Evolutionary conservation across 2,797 vertebrate species (phyloP).

Genomic region (Ambastaia sidthimunki): DNA sequence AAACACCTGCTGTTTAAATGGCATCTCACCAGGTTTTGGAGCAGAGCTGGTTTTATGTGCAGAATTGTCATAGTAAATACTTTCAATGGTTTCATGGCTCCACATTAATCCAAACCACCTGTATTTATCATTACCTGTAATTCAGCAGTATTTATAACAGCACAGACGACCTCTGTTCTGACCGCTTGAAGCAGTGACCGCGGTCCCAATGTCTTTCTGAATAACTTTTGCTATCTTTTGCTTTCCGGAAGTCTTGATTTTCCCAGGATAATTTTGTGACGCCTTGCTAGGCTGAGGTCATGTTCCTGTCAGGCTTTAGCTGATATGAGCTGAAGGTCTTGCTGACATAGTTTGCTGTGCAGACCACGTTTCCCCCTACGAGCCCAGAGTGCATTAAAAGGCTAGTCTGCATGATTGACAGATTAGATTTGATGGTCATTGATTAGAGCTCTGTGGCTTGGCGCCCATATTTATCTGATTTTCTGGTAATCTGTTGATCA

Average conservation of each 20-base stretch:
- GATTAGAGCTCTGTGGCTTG: background rate
- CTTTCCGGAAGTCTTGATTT: conserved; percentile 20
- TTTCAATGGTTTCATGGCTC: background rate
- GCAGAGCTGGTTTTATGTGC: background rate
- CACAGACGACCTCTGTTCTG: background rate
- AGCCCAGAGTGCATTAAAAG: background rate
- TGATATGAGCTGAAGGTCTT: conserved; percentile 7
- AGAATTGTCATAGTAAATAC: background rate
- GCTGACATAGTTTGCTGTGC: background rate
- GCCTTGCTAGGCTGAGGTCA: background rate
- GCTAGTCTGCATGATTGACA: background rate
- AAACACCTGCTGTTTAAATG: background rate
- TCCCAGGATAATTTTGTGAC: background rate
- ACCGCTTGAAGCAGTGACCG: background rate
- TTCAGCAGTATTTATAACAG: background rate
- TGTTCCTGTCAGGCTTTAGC: conserved; percentile 18
- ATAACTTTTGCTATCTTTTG: background rate
- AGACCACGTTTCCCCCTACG: background rate
- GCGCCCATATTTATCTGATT: background rate
- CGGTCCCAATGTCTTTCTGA: conserved; percentile 3
- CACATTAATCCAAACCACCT: background rate
- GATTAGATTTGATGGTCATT: conserved; percentile 24
- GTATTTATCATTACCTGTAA: conserved; percentile 16
- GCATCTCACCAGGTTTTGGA: background rate
- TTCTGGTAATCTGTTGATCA: conserved; percentile 30